A percentile compares a stretch with the other conserved stretches of the same genome.
These are phyloP conservation scores for Nyctibius bracteatus DNA, from an alignment of 2,113 vertebrate species.

Conservation along the genomic window DNA sequence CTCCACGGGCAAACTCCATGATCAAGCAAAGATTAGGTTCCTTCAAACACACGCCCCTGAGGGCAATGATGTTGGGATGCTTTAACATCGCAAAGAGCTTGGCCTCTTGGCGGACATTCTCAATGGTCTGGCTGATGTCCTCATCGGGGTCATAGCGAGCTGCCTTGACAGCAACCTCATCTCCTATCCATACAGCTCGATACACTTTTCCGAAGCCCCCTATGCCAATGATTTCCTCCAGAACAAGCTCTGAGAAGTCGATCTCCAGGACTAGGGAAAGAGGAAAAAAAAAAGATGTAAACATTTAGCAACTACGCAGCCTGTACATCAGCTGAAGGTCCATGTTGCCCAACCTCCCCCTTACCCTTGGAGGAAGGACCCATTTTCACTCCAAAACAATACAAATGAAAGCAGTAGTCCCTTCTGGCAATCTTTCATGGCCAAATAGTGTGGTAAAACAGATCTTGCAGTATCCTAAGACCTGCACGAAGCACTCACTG, in stretches of 20 bases:
- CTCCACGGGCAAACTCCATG: conserved; percentile 95
- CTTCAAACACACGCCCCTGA: conserved; percentile 89
- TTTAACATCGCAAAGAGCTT: conserved; percentile 96
- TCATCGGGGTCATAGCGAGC: conserved; percentile 94
- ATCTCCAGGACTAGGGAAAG: conserved; percentile 85
- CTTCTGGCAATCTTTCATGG: background rate
- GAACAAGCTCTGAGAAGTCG: conserved; percentile 88
- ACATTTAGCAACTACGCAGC: background rate
- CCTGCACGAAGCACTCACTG: background rate
- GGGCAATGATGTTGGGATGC: conserved; percentile 95
- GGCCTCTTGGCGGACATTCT: conserved; percentile 95
- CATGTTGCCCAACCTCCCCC: background rate
- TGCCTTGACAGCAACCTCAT: conserved; percentile 95
- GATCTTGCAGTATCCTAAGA: background rate
- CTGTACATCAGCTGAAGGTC: background rate
- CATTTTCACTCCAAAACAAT: background rate
- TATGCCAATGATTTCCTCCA: conserved; percentile 98
- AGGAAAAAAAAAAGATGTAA: background rate
- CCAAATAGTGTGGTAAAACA: background rate
- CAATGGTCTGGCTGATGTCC: conserved; percentile 89
- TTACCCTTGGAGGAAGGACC: background rate
- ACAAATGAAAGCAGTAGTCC: background rate
- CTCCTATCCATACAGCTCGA: conserved; percentile 87
- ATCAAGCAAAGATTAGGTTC: conserved; percentile 95
- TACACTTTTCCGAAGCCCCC: conserved; percentile 98